Evolutionary conservation across 92 coral and sea anemone genomes (phyloP).

Genomic region (Palythoa caribaeorum): DNA sequence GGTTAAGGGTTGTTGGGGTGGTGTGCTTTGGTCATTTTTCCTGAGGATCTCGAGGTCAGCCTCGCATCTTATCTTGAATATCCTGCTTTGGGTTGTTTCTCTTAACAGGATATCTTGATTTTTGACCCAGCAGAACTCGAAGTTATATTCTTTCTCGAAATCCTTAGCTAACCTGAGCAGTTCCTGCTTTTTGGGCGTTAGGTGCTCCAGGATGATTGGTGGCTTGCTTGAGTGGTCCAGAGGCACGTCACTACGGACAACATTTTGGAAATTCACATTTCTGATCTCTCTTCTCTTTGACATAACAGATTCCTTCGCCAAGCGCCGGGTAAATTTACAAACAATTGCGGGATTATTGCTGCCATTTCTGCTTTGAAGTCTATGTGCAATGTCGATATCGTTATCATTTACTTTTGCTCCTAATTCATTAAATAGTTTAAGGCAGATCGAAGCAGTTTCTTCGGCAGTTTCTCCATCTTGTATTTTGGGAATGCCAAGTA

Average conservation of each 20-base stretch:
- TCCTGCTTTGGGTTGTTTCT: conserved; percentile 15
- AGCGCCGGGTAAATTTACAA: conserved; percentile 4
- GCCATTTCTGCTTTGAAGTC: conserved; percentile 8
- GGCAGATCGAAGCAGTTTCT: not conserved
- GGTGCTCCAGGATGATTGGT: conserved; percentile 6
- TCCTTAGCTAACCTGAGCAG: conserved; percentile 8
- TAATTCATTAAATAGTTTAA: not conserved
- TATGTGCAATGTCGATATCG: conserved; percentile 4
- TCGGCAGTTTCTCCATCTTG: conserved; percentile 2
- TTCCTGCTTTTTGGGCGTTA: conserved; percentile 4
- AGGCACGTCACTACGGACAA: conserved; percentile 9
- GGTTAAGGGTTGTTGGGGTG: conserved; percentile 17
- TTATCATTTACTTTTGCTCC: conserved; percentile 4
- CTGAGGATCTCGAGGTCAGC: conserved; percentile 20
- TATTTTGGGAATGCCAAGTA: not conserved
- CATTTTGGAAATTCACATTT: conserved; percentile 1
- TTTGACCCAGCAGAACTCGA: conserved; percentile 10
- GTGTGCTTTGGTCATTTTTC: conserved; percentile 11
- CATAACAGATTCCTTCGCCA: conserved; percentile 8
- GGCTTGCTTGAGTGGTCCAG: conserved; percentile 9
- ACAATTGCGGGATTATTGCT: conserved; percentile 4
- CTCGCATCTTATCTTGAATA: conserved; percentile 16
- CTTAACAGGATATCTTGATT: conserved; percentile 13
- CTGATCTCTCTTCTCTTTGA: conserved; percentile 7
- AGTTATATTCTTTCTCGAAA: conserved; percentile 1